Evolutionary conservation across 2,113 vertebrate genomes (phyloP), one percentile per base, ranked within the genome.

Genomic region (Terrapene triunguis): DNA sequence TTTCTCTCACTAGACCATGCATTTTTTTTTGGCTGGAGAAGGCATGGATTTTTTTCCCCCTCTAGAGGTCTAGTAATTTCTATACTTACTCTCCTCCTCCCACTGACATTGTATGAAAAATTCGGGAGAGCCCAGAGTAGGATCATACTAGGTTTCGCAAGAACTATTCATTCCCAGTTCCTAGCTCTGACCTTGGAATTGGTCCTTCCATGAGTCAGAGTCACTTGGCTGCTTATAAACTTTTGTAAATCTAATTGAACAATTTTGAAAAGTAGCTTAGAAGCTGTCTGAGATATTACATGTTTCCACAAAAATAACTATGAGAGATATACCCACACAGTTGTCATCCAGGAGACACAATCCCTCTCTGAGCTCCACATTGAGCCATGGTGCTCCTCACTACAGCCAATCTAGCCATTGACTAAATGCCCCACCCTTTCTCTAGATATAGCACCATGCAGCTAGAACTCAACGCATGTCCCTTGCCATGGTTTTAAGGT

Each of bases 121-220:
- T 0, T 29, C 3, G 1, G 1, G 25, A 10, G 4, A 1, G 53
- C n/a, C 42, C 84, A 57, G 84, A 57, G 9, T 0, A 88, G 6
- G 65, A 93, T 84, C 6, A 29, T 19, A 54, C 5, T 76, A 54
- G 51, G 29, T 25, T 0, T 47, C 51, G 12, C 42, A 69, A 1
- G 4, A 89, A 87, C 17, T 80, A 21, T 85, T 85, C n/a, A 6
- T 38, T 76, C 3, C 10, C 4, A 76, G 12, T 50, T 93, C 57
- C 44, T 57, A 89, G 1, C 2, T 44, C 12, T 78, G 10, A 78
- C 5, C 6, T 35, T 85, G 57, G 62, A 74, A 89, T 69, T 0
- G 81, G 81, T 88, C 19, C 24, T 6, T 80, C 27, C 2, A 85
- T 84, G 54, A n/a, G 1, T 2, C 6, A 16, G 44, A 9, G 82